Percentiles rank a stretch among this genome's conserved stretches.
phyloP scores from a whole-genome alignment of 2,113 vertebrate genomes.

The Oreochromis aureus region DNA sequence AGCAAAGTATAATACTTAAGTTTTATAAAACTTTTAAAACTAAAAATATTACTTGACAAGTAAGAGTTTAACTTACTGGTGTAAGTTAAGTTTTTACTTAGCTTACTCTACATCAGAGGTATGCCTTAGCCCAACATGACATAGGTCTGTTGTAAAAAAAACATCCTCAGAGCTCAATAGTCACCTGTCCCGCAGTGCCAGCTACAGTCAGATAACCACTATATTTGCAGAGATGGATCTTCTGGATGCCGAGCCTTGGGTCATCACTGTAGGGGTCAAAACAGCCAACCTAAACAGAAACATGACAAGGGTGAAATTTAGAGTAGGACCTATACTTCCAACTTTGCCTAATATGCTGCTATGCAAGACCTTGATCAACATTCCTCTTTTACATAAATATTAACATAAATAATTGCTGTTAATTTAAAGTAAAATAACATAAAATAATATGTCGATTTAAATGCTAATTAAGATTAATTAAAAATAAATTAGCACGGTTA shows the following conservation, averaged over 20 bases:
- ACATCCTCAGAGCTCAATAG: background rate
- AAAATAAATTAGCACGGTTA: background rate
- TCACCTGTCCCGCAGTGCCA: slow-evolving; percentile 92
- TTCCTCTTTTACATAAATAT: background rate
- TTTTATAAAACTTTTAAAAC: background rate
- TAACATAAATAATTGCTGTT: background rate
- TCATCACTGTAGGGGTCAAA: slow-evolving; percentile 98
- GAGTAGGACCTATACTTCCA: background rate
- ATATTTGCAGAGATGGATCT: slow-evolving; percentile 98
- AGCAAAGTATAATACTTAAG: background rate
- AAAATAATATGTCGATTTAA: background rate
- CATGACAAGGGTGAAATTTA: background rate
- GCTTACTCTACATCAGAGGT: background rate
- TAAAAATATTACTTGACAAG: background rate
- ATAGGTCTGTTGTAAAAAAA: background rate
- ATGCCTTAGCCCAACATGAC: background rate
- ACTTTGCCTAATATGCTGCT: background rate
- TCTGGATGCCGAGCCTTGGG: slow-evolving; percentile 93
- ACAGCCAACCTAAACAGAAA: slow-evolving; percentile 82
- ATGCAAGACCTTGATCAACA: background rate
- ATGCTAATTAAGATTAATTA: background rate
- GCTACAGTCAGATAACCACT: slow-evolving; percentile 92
- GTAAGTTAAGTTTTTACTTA: background rate
- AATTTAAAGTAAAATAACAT: background rate
- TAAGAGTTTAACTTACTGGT: background rate